phyloP scores from a whole-genome alignment of 2,113 vertebrate species.

The Pleuronectes platessa region DNA sequence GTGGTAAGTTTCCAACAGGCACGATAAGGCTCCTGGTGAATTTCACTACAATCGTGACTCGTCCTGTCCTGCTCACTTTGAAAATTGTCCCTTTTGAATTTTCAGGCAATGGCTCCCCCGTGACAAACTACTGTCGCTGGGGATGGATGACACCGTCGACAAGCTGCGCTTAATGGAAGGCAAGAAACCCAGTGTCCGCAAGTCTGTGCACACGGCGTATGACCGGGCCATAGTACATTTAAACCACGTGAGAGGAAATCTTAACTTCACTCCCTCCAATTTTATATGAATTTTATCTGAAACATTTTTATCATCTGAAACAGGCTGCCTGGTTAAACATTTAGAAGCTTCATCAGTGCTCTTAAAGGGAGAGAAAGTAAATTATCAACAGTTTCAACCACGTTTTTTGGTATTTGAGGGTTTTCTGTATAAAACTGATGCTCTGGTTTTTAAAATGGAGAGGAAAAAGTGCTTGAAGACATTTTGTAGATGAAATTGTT shows the following conservation, averaged over 20 bases:
- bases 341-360: slow-evolving; percentile 35
- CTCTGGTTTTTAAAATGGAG: slow-evolving; percentile 45
- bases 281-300: slow-evolving; percentile 86
- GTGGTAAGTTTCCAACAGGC: slow-evolving; percentile 86
- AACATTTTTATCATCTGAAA: slow-evolving; percentile 43
- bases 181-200: slow-evolving; percentile 95
- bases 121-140: slow-evolving; percentile 92
- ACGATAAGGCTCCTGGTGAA: slow-evolving; percentile 21
- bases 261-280: slow-evolving; percentile 88
- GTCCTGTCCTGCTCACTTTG: background rate
- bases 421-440: slow-evolving; percentile 45
- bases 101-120: slow-evolving; percentile 96
- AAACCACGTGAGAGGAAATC: slow-evolving; percentile 89
- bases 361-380: slow-evolving; percentile 18
- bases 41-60: background rate
- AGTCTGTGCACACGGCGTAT: slow-evolving; percentile 96
- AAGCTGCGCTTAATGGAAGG: slow-evolving; percentile 96
- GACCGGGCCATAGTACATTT: slow-evolving; percentile 94
- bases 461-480: slow-evolving; percentile 35
- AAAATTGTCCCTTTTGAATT: slow-evolving; percentile 24
- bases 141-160: slow-evolving; percentile 94
- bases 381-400: slow-evolving; percentile 21
- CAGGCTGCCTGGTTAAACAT: slow-evolving; percentile 27
- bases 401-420: slow-evolving; percentile 24
- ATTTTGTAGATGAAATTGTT: slow-evolving; percentile 55